phyloP scores from a whole-genome alignment of 2,113 vertebrate genomes.

The Poicephalus meyeri region DNA sequence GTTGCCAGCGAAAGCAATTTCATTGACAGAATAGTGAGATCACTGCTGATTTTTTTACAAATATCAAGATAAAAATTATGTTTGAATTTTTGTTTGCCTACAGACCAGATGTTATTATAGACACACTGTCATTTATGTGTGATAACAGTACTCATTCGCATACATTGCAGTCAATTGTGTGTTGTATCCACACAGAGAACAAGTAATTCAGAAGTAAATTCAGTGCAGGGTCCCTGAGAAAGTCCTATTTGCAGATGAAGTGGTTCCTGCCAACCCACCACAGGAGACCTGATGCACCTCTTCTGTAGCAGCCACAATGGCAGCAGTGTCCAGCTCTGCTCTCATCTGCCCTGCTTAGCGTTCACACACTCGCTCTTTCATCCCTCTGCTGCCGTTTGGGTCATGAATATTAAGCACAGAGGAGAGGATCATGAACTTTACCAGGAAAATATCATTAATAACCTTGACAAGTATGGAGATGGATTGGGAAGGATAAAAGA shows the following conservation, averaged over 20 bases:
- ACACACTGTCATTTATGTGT: not conserved
- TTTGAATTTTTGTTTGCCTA: not conserved
- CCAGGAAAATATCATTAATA: slow-evolving; percentile 5
- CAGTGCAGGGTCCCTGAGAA: not conserved
- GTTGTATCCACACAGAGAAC: not conserved
- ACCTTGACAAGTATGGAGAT: slow-evolving; percentile 39
- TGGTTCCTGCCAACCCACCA: not conserved
- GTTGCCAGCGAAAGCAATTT: not conserved
- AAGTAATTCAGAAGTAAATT: not conserved
- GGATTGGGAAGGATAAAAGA: slow-evolving; percentile 53
- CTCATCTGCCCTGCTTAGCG: not conserved
- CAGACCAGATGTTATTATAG: not conserved
- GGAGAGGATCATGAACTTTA: not conserved
- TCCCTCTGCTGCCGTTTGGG: not conserved
- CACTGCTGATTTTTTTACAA: not conserved
- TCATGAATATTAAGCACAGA: not conserved
- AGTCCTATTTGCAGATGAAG: not conserved
- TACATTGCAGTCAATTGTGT: not conserved
- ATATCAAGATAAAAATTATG: not conserved
- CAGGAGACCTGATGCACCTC: not conserved
- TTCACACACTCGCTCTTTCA: rapidly evolving
- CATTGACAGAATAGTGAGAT: not conserved
- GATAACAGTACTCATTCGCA: not conserved
- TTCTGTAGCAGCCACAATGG: not conserved
- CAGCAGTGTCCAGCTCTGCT: rapidly evolving